Evolutionary conservation across 2,888 invertebrate genomes (phyloP).

Genomic region (Leptothorax acervorum): DNA sequence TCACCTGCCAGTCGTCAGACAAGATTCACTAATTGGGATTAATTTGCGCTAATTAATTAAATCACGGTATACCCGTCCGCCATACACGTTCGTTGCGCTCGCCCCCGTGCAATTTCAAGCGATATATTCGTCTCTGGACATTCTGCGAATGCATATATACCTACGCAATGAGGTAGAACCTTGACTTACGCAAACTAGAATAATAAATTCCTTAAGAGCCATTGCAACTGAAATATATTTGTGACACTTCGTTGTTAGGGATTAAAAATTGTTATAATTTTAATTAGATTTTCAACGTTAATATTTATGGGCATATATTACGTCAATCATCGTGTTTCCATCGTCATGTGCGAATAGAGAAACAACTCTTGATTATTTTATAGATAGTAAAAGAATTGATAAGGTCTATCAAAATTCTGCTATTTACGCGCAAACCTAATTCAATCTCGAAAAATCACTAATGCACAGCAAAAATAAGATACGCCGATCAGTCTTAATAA

Average conservation of each 20-base stretch:
- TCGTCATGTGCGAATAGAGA: not conserved
- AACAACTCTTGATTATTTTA: not conserved
- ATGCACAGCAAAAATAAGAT: not conserved
- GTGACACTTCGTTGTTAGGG: not conserved
- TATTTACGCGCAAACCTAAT: not conserved
- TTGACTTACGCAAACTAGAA: constrained; percentile 30
- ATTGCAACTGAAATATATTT: not conserved
- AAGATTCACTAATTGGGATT: constrained; percentile 82
- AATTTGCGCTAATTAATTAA: constrained; percentile 83
- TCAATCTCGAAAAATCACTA: not conserved
- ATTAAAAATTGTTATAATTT: not conserved
- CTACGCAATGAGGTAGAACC: not conserved
- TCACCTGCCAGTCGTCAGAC: constrained; percentile 74
- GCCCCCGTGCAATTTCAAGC: constrained; percentile 34
- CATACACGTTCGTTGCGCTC: constrained; percentile 51
- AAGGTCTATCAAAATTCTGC: not conserved
- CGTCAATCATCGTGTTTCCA: not conserved
- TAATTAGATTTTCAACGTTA: not conserved
- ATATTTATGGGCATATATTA: not conserved
- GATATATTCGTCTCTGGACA: constrained; percentile 39
- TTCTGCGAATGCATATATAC: constrained; percentile 26
- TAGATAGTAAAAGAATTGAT: not conserved
- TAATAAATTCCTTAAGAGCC: constrained; percentile 42
- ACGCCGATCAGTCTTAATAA: not conserved
- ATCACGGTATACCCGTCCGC: constrained; percentile 76